These are phyloP conservation scores for Channallabes apus DNA, from an alignment of 2,797 vertebrate species.

Conservation along the genomic window DNA sequence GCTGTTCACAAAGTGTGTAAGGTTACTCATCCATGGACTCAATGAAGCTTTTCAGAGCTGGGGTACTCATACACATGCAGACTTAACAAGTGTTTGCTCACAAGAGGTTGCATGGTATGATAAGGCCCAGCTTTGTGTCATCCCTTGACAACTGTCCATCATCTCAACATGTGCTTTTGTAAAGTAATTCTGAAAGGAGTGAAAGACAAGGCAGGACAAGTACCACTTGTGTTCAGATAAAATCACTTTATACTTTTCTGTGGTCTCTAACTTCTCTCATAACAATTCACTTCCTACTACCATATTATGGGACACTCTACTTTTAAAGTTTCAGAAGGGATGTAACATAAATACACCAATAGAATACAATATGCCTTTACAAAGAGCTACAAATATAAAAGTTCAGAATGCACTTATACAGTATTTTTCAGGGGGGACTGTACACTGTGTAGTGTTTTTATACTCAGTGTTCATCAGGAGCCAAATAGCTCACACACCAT, in stretches of 20 bases:
- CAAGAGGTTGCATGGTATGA: slow-evolving; percentile 59
- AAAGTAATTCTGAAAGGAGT: slow-evolving; percentile 59
- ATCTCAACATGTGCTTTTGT: slow-evolving; percentile 49
- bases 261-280: slow-evolving; percentile 14
- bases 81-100: slow-evolving; percentile 66
- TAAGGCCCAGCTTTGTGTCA: slow-evolving; percentile 50
- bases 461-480: slow-evolving; percentile 38
- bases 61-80: slow-evolving; percentile 54
- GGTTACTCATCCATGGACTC: slow-evolving; percentile 57
- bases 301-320: not conserved
- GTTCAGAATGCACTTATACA: slow-evolving; percentile 28
- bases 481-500: slow-evolving; percentile 40
- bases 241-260: slow-evolving; percentile 22
- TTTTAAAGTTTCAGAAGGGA: not conserved
- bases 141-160: slow-evolving; percentile 59
- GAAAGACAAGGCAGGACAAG: slow-evolving; percentile 43
- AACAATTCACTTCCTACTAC: not conserved
- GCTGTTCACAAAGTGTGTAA: slow-evolving; percentile 47
- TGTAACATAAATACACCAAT: slow-evolving; percentile 7
- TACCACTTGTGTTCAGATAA: slow-evolving; percentile 17
- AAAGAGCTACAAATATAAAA: slow-evolving; percentile 31
- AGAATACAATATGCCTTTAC: slow-evolving; percentile 21
- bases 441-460: slow-evolving; percentile 36
- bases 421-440: slow-evolving; percentile 15
- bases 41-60: slow-evolving; percentile 65